phyloP scores from a whole-genome alignment of 2,888 invertebrate genomes.

The Steinernema hermaphroditum region DNA sequence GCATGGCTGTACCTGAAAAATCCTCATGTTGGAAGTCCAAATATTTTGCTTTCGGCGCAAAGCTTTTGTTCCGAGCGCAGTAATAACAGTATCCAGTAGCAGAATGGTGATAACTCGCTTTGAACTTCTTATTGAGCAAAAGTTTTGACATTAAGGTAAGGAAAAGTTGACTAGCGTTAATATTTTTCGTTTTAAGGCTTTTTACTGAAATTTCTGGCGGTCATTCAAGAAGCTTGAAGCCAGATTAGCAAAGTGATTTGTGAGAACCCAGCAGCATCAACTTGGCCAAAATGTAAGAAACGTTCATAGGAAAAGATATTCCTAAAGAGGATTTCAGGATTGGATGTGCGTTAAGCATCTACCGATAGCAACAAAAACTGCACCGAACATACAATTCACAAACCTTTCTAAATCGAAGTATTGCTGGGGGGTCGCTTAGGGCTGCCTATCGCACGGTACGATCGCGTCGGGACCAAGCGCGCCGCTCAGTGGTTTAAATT shows the following conservation, averaged over 20 bases:
- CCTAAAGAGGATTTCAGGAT: background rate
- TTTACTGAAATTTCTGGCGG: too few species aligned
- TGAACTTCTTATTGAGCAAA: too few species aligned
- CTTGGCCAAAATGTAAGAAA: too few species aligned
- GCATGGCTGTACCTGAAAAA: slow-evolving; percentile 48
- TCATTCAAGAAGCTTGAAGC: too few species aligned
- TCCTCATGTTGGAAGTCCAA: background rate
- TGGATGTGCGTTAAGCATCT: slow-evolving; percentile 25
- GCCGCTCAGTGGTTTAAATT: slow-evolving; percentile 1
- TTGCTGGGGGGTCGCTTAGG: background rate
- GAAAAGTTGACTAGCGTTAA: too few species aligned
- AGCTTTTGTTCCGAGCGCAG: too few species aligned
- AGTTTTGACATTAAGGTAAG: too few species aligned
- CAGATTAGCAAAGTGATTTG: too few species aligned
- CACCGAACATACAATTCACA: slow-evolving; percentile 23
- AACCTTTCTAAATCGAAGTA: background rate
- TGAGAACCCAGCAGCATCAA: too few species aligned
- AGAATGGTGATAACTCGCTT: too few species aligned
- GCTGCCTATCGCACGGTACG: slow-evolving; percentile 6
- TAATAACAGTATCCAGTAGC: too few species aligned
- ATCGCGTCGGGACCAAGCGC: background rate
- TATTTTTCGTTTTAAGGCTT: too few species aligned
- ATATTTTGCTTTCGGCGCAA: background rate
- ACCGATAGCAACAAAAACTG: slow-evolving; percentile 21
- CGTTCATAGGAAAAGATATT: background rate